phyloP scores from a whole-genome alignment of 1,140 invertebrate genomes.

The Zeugodacus cucurbitae region DNA sequence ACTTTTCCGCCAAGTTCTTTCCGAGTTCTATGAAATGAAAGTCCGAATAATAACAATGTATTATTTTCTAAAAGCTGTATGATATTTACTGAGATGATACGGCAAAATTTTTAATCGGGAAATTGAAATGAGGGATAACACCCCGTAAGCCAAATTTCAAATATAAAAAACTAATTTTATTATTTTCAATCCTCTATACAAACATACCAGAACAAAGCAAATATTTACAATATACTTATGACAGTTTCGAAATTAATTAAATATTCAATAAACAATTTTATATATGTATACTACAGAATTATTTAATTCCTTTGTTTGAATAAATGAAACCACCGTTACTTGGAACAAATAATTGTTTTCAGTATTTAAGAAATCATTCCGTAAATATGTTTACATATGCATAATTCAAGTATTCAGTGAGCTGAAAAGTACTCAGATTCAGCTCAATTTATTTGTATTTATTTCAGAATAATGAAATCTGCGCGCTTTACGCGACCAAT shows the following conservation, averaged over 20 bases:
- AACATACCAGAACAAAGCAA: conserved; percentile 22
- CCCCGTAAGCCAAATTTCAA: conserved; percentile 28
- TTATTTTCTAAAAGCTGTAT: no score
- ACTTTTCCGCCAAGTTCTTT: neutral
- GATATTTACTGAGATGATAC: neutral
- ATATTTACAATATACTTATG: conserved; percentile 41
- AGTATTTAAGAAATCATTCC: no score
- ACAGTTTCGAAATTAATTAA: conserved; percentile 25
- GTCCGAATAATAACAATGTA: neutral
- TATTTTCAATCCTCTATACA: neutral
- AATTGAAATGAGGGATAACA: no score
- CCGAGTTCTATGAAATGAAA: neutral
- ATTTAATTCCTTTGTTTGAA: neutral
- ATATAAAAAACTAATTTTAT: neutral
- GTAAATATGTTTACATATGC: no score
- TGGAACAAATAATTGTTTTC: no score
- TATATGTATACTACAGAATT: conserved; percentile 8
- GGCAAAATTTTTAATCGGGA: neutral
- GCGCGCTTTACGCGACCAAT: no score
- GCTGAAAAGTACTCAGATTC: no score
- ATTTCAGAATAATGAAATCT: no score
- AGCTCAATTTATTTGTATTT: no score
- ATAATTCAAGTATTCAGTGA: no score
- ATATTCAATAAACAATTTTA: conserved; percentile 19
- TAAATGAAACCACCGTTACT: neutral